Percentiles rank a stretch among this genome's conserved stretches.
These are phyloP conservation scores for Nycticebus coucang DNA, from an alignment of 2,113 vertebrate genomes.

Conservation along the genomic window DNA sequence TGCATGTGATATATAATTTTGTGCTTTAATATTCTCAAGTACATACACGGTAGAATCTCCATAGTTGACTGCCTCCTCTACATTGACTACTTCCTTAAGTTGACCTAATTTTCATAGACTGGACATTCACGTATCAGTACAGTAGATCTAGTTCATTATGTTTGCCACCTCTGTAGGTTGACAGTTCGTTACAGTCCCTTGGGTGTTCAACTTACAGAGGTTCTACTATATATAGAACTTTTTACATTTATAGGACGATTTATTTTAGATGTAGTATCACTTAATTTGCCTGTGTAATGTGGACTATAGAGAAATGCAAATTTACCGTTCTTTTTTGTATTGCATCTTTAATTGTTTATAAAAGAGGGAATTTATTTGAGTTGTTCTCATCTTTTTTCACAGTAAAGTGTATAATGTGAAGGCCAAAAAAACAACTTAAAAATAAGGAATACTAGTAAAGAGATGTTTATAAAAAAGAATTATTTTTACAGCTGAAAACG, in stretches of 20 bases:
- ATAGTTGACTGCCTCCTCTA: too few species aligned
- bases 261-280: not conserved
- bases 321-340: not conserved
- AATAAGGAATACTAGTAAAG: slow-evolving; percentile 18
- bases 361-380: slow-evolving; percentile 18
- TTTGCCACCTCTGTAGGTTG: too few species aligned
- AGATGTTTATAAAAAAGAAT: not conserved
- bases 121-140: too few species aligned
- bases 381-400: slow-evolving; percentile 23
- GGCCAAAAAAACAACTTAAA: not conserved
- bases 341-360: slow-evolving; percentile 43
- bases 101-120: too few species aligned
- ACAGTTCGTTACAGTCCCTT: too few species aligned
- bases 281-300: not conserved
- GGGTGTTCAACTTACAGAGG: too few species aligned
- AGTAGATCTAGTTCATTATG: too few species aligned
- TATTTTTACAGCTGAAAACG: slow-evolving; percentile 26
- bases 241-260: not conserved
- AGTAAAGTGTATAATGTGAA: slow-evolving; percentile 3
- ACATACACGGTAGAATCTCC: too few species aligned
- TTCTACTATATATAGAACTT: not conserved
- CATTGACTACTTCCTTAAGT: too few species aligned
- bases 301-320: not conserved
- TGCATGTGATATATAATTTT: not conserved
- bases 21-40: slow-evolving; percentile 3